Percentiles rank a stretch among this genome's conserved stretches.
These are phyloP conservation scores for Himalopsyche kuldschensis DNA, from an alignment of 2,888 invertebrate species.

Conservation along the genomic window DNA sequence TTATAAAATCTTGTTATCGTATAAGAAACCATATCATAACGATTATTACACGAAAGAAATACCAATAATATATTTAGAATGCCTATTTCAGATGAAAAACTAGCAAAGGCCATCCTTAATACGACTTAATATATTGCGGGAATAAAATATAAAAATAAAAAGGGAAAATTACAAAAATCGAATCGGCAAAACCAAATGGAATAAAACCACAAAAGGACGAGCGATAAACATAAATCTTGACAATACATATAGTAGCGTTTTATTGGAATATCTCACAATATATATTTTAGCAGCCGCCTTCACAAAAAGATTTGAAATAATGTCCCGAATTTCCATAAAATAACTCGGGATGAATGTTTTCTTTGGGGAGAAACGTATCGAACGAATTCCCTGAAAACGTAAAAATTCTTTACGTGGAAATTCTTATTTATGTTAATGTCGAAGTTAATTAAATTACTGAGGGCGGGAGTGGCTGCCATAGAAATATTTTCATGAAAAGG, in stretches of 20 bases:
- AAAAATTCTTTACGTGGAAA: not conserved
- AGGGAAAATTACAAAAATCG: not conserved
- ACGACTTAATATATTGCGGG: not conserved
- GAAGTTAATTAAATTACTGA: conserved; percentile 13
- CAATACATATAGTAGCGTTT: not conserved
- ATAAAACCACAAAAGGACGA: not conserved
- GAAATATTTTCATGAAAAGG: not conserved
- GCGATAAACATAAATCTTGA: not conserved
- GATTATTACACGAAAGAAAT: no score
- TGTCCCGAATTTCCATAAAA: not conserved
- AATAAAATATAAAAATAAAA: not conserved
- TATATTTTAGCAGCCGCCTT: not conserved
- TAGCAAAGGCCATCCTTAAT: not conserved
- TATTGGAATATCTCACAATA: not conserved
- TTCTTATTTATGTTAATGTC: conserved; percentile 23
- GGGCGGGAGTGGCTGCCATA: not conserved
- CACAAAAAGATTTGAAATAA: not conserved
- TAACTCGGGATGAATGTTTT: not conserved
- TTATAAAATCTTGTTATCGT: no score
- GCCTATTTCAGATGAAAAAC: not conserved
- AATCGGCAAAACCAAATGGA: not conserved
- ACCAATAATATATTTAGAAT: no score
- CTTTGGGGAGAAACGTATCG: not conserved
- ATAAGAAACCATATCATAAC: no score
- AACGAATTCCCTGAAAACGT: not conserved